Evolutionary conservation across 2,888 invertebrate species (phyloP).

Genomic region (Gerosis bhagava): DNA sequence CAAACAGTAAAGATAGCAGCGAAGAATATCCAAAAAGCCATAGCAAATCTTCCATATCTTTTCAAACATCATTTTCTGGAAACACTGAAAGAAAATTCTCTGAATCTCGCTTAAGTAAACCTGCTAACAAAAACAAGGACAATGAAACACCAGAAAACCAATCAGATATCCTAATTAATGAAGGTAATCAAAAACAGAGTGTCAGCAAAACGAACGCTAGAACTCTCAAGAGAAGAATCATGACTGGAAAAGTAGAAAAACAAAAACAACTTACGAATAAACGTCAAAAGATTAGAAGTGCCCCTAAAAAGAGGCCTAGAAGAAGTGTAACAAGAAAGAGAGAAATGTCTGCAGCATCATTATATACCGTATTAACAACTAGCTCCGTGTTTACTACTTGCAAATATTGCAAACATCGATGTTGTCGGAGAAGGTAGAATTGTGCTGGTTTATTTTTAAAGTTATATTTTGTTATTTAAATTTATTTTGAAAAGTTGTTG

Average conservation of each 20-base stretch:
- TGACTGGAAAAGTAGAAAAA: conserved; percentile 46
- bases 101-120: too few relatives aligned
- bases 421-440: conserved; percentile 60
- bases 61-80: conserved; percentile 31
- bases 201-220: too few relatives aligned
- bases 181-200: too few relatives aligned
- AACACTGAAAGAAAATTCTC: conserved; percentile 37
- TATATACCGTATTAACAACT: too few relatives aligned
- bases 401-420: conserved; percentile 53
- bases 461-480: conserved; percentile 35
- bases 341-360: conserved; percentile 42
- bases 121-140: too few relatives aligned
- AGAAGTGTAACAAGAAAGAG: conserved; percentile 34
- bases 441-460: conserved; percentile 17
- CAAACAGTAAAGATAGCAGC: conserved; percentile 31
- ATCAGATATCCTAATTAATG: too few relatives aligned
- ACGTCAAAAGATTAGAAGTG: conserved; percentile 27
- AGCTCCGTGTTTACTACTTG: conserved; percentile 38
- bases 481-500: conserved; percentile 27
- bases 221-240: conserved; percentile 16
- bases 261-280: conserved; percentile 29
- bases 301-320: conserved; percentile 37
- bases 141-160: too few relatives aligned
- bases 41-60: conserved; percentile 38
- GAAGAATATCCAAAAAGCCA: conserved; percentile 36